phyloP scores from a whole-genome alignment of 2,113 vertebrate genomes.

The Zootoca vivipara region DNA sequence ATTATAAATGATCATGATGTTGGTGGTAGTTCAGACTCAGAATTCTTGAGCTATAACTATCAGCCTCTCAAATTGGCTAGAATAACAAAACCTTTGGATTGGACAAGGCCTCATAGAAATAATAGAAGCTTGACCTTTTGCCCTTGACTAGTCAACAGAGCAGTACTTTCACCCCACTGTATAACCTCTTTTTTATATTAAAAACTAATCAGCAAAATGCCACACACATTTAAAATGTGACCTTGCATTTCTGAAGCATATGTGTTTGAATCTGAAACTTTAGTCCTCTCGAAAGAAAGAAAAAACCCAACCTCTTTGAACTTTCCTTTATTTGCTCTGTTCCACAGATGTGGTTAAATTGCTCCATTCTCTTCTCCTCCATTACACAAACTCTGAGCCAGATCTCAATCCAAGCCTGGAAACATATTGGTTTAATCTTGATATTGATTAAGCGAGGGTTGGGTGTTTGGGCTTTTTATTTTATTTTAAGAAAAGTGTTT shows the following conservation, averaged over 20 bases:
- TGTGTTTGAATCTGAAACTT: neutral
- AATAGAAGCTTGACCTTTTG: neutral
- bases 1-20: neutral
- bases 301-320: neutral
- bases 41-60: neutral
- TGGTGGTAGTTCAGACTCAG: neutral
- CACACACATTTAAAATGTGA: too few species aligned
- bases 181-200: neutral
- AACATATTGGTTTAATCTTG: conserved; percentile 35
- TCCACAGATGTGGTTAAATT: neutral
- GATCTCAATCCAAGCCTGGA: neutral
- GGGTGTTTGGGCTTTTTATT: neutral
- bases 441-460: conserved; percentile 11
- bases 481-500: neutral
- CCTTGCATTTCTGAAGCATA: neutral
- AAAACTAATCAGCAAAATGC: neutral
- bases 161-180: neutral
- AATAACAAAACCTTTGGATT: neutral
- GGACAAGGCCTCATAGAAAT: neutral
- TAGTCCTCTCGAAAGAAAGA: neutral
- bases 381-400: neutral
- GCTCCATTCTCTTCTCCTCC: neutral
- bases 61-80: neutral
- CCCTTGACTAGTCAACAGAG: neutral
- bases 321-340: neutral